A percentile compares a stretch with the other conserved stretches of the same genome.
Evolutionary conservation across 2,113 vertebrate species (phyloP).

Genomic region (Clupea harengus): DNA sequence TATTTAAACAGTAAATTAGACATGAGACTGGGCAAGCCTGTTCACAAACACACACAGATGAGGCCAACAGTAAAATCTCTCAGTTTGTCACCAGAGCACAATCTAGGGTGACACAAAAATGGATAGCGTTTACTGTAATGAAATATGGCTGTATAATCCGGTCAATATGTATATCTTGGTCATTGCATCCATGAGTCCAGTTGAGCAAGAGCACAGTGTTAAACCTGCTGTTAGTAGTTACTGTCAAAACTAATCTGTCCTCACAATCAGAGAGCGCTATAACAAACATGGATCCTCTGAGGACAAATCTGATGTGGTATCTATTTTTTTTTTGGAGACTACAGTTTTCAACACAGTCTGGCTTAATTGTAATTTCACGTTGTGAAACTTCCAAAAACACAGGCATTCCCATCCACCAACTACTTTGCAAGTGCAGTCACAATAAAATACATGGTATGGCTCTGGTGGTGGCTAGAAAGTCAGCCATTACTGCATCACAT

Average conservation of each 20-base stretch:
- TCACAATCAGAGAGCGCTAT: neutral
- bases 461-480: too few species aligned
- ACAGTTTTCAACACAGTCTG: neutral
- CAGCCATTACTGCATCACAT: too few species aligned
- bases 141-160: neutral
- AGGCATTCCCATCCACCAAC: neutral
- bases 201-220: neutral
- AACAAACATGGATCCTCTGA: neutral
- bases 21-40: neutral
- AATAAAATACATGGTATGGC: too few species aligned
- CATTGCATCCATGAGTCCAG: neutral
- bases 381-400: neutral
- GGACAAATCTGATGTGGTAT: neutral
- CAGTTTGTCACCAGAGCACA: neutral
- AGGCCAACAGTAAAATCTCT: neutral
- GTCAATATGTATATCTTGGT: neutral
- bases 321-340: neutral
- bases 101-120: neutral
- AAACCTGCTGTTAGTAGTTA: neutral
- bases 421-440: neutral
- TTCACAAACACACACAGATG: neutral
- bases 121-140: neutral
- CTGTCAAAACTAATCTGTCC: neutral
- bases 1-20: slow-evolving; percentile 19
- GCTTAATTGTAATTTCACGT: too few species aligned